A percentile compares a stretch with the other conserved stretches of the same genome.
These are phyloP conservation scores for Hippoglossus stenolepis DNA, from an alignment of 2,113 vertebrate species.

Conservation along the genomic window DNA sequence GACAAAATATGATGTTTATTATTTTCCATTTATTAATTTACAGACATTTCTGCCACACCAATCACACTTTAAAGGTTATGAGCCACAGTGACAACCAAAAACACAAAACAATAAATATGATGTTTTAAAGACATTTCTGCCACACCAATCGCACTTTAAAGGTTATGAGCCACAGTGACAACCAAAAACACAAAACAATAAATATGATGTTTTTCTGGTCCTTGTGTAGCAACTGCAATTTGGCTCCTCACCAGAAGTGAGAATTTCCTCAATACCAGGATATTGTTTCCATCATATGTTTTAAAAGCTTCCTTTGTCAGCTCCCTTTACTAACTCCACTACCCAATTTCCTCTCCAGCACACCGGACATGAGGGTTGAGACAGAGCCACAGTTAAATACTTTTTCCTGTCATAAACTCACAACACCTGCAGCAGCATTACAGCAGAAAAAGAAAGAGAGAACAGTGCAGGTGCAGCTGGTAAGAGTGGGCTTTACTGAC, in stretches of 20 bases:
- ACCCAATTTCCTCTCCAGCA: conserved; percentile 8
- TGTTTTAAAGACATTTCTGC: too few species aligned
- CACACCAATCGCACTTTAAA: background rate
- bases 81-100: background rate
- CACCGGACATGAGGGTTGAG: conserved; percentile 14
- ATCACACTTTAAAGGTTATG: background rate
- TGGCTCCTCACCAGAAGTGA: background rate
- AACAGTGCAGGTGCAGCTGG: conserved; percentile 30
- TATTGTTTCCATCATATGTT: background rate
- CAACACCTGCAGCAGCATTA: conserved; percentile 48
- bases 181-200: background rate
- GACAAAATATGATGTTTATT: too few species aligned
- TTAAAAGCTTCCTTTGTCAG: background rate
- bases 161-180: background rate
- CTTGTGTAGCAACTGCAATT: too few species aligned
- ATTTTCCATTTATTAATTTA: too few species aligned
- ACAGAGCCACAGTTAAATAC: conserved; percentile 36
- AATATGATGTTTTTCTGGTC: too few species aligned
- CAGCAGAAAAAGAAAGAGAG: background rate
- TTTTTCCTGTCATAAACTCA: conserved; percentile 37
- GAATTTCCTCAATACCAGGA: background rate
- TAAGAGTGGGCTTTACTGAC: conserved; percentile 25
- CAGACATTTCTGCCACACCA: too few species aligned
- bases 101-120: background rate
- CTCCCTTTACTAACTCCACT: background rate